A percentile compares a stretch with the other conserved stretches of the same genome.
Evolutionary conservation across 2,797 vertebrate species (phyloP).

Genomic region (Sebastes hubbsi): DNA sequence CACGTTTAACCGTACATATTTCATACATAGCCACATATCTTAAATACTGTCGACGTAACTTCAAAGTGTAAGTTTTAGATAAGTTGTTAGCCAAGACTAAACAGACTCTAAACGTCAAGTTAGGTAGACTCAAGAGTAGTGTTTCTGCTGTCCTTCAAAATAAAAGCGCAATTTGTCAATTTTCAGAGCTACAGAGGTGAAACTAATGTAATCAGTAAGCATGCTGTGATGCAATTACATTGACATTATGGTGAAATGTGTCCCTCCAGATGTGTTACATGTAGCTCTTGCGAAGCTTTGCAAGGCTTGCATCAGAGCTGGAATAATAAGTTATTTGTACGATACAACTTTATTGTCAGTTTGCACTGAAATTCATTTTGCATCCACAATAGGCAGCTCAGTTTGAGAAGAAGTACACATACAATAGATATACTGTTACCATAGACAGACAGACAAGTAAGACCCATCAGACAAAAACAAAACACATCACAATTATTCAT

Average conservation of each 20-base stretch:
- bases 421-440: fast-evolving
- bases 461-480: too few relatives aligned
- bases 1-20: fast-evolving
- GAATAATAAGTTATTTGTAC: background rate
- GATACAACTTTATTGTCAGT: too few relatives aligned
- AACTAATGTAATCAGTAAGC: background rate
- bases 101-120: background rate
- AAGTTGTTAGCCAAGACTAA: slow-evolving; percentile 43
- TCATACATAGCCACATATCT: fast-evolving
- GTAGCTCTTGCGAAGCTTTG: background rate
- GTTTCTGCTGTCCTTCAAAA: slow-evolving; percentile 38
- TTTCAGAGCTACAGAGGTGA: too few relatives aligned
- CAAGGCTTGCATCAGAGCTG: background rate
- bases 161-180: slow-evolving; percentile 28
- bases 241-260: background rate
- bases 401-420: too few relatives aligned
- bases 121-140: fast-evolving
- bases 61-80: slow-evolving; percentile 39
- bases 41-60: background rate
- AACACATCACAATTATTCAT: too few relatives aligned
- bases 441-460: too few relatives aligned
- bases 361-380: too few relatives aligned
- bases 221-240: too few relatives aligned
- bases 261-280: background rate
- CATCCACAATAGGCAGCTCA: fast-evolving